phyloP scores from a whole-genome alignment of 2,888 invertebrate species.

The Sesamia inferens region DNA sequence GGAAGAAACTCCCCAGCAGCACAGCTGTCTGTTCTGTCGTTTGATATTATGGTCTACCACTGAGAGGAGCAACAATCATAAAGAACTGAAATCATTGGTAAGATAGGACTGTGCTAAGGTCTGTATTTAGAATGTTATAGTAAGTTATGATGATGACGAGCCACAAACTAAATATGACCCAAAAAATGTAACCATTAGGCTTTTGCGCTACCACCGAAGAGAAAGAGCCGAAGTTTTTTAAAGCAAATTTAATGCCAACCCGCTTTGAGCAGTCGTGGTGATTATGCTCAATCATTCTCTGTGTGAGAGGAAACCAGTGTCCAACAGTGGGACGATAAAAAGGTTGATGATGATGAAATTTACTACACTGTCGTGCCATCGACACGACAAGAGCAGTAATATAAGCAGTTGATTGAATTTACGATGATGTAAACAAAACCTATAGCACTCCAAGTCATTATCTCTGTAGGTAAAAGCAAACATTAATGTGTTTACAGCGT shows the following conservation, averaged over 20 bases:
- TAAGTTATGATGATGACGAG: not conserved
- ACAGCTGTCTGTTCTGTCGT: too few species aligned
- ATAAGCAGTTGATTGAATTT: not conserved
- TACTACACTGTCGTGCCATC: not conserved
- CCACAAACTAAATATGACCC: not conserved
- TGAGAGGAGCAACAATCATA: not conserved
- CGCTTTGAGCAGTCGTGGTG: too few species aligned
- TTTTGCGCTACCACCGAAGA: not conserved
- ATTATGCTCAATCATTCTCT: too few species aligned
- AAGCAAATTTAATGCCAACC: not conserved
- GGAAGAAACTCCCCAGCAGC: too few species aligned
- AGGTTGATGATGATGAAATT: not conserved
- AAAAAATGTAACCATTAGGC: not conserved
- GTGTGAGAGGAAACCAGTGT: too few species aligned
- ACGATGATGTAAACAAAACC: not conserved
- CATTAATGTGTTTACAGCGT: not conserved
- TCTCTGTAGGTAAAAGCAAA: not conserved
- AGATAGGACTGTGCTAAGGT: not conserved
- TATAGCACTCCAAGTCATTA: not conserved
- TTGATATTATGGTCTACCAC: too few species aligned
- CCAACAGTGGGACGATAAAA: too few species aligned
- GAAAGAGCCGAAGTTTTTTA: not conserved
- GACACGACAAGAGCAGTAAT: not conserved
- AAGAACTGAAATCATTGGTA: too few species aligned
- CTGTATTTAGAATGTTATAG: not conserved